A percentile compares a stretch with the other conserved stretches of the same genome.
Evolutionary conservation across 30 jellyfish, hydroid and myxozoan species (phyloP).

Genomic region (Aurelia coerulea): DNA sequence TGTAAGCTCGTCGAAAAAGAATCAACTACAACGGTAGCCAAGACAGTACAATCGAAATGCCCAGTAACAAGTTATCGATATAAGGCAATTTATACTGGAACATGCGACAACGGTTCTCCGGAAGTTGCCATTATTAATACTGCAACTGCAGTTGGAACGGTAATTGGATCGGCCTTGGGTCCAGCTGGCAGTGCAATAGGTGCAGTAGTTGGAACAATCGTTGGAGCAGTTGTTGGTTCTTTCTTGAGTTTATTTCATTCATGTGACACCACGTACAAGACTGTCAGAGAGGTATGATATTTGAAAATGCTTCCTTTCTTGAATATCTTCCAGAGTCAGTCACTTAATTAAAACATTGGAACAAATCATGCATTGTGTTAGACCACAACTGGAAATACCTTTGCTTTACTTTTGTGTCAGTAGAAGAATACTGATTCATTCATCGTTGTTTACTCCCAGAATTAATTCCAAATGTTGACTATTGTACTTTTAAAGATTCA

Average conservation of each 20-base stretch:
- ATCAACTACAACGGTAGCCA: conserved; percentile 19
- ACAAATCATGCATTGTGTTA: no score
- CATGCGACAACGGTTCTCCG: conserved; percentile 46
- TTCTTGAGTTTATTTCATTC: conserved; percentile 45
- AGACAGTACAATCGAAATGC: conserved; percentile 34
- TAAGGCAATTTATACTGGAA: conserved; percentile 68
- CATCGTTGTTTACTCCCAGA: no score
- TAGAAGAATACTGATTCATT: no score
- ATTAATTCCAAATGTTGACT: no score
- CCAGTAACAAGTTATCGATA: conserved; percentile 41
- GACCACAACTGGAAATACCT: no score
- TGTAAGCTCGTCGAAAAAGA: conserved; percentile 32
- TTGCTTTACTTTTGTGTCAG: no score
- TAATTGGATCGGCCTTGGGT: conserved; percentile 8
- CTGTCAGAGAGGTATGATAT: conserved; percentile 25
- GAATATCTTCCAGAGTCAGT: no score
- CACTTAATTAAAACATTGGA: no score
- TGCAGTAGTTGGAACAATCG: conserved; percentile 23
- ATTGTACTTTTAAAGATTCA: no score
- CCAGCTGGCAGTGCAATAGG: conserved; percentile 45
- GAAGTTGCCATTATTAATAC: conserved; percentile 31
- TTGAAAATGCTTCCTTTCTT: no score
- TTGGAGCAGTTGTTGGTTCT: conserved; percentile 32
- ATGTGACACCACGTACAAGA: conserved; percentile 61
- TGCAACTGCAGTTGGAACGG: conserved; percentile 55